Conservation (phyloP, 1,140 invertebrate species). For the Dufourea novaeangliae region DNA sequence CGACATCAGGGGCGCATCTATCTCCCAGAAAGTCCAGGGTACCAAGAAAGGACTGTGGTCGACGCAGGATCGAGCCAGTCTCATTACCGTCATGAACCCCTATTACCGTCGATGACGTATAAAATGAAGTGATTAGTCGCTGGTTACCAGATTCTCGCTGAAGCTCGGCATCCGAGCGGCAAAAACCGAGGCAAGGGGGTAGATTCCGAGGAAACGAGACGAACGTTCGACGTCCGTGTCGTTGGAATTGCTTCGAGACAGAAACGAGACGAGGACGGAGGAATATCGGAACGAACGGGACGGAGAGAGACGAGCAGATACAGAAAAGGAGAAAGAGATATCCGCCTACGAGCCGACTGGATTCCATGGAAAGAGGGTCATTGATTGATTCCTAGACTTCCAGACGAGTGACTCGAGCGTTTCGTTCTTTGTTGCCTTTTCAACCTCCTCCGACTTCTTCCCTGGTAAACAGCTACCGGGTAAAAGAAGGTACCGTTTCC, state of each 20-base stretch:
- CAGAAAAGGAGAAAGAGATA: background rate
- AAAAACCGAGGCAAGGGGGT: constrained; percentile 28
- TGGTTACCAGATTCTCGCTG: constrained; percentile 19
- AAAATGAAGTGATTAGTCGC: constrained; percentile 55
- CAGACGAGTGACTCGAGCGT: constrained; percentile 23
- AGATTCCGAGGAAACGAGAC: constrained; percentile 46
- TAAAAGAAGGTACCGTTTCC: constrained; percentile 33
- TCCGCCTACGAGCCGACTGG: constrained; percentile 50
- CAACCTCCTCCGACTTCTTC: constrained; percentile 2
- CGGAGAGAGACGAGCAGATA: background rate
- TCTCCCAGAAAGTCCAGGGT: background rate
- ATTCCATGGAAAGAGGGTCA: constrained; percentile 56
- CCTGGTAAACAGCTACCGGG: background rate
- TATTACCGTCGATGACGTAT: constrained; percentile 34
- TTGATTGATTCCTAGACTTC: constrained; percentile 57
- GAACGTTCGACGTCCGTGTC: background rate
- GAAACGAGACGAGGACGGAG: background rate
- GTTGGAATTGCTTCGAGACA: constrained; percentile 1
- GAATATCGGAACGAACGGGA: background rate
- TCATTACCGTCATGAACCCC: constrained; percentile 39
- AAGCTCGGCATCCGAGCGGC: background rate
- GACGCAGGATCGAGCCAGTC: background rate
- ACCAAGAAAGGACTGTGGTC: background rate
- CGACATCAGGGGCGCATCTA: too few species aligned
- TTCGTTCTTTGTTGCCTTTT: constrained; percentile 22